Evolutionary conservation across 1,140 invertebrate genomes (phyloP).

Genomic region (Galendromus occidentalis): DNA sequence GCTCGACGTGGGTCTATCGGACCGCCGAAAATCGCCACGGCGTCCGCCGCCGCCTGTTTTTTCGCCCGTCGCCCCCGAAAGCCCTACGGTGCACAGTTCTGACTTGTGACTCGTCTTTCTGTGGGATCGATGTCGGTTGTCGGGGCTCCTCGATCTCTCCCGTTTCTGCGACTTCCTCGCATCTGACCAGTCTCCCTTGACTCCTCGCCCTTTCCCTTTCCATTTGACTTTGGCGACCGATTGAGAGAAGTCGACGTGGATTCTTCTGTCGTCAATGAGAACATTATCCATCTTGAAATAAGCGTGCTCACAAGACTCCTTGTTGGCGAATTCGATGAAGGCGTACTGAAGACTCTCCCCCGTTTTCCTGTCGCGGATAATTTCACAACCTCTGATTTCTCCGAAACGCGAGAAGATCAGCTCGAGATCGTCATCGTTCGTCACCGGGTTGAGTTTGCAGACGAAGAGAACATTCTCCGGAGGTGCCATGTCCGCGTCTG

Average conservation of each 20-base stretch:
- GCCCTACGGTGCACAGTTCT: no score
- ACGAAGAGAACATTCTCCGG: conserved; percentile 98
- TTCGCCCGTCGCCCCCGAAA: no score
- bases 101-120: no score
- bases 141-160: neutral
- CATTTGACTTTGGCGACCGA: conserved; percentile 81
- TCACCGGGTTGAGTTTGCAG: conserved; percentile 97
- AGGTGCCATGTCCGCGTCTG: conserved; percentile 86
- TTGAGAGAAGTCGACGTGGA: conserved; percentile 99
- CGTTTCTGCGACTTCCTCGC: neutral
- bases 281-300: conserved; percentile 99
- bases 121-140: no score
- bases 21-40: no score
- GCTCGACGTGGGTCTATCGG: no score
- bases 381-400: conserved; percentile 79
- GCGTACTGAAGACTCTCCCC: conserved; percentile 94
- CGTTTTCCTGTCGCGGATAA: conserved; percentile 79
- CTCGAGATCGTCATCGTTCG: conserved; percentile 88
- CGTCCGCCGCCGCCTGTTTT: no score
- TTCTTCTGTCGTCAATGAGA: conserved; percentile 88
- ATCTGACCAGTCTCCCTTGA: conserved; percentile 20
- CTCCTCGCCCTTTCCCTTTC: conserved; percentile 31
- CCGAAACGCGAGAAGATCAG: conserved; percentile 96
- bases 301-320: conserved; percentile 83
- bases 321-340: conserved; percentile 91